These are phyloP conservation scores for Thumatha senex DNA, from an alignment of 2,888 invertebrate species.

Conservation along the genomic window DNA sequence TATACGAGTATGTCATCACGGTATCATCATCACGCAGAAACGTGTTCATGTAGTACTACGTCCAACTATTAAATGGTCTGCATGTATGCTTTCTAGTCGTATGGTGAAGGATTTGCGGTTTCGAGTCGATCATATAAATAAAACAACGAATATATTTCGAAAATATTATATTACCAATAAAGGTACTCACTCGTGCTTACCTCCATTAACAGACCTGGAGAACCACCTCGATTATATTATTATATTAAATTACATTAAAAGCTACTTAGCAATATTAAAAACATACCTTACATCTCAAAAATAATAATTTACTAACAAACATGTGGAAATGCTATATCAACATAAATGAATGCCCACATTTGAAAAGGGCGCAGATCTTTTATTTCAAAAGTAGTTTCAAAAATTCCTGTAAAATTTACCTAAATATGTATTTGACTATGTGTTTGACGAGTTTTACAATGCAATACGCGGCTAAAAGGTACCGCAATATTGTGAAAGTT, in stretches of 20 bases:
- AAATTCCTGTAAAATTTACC: slow-evolving; percentile 17
- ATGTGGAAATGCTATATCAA: slow-evolving; percentile 34
- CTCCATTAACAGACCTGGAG: slow-evolving; percentile 61
- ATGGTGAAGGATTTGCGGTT: too few species aligned
- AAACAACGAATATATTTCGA: slow-evolving; percentile 49
- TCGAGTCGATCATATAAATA: slow-evolving; percentile 22
- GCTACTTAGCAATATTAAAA: slow-evolving; percentile 79
- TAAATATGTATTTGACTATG: not conserved
- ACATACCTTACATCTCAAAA: slow-evolving; percentile 81
- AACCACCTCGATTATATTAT: slow-evolving; percentile 72
- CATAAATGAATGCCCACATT: not conserved
- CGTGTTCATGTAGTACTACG: too few species aligned
- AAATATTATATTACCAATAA: slow-evolving; percentile 75
- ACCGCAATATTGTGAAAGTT: slow-evolving; percentile 1
- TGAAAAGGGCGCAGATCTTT: slow-evolving; percentile 2
- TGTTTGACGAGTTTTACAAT: not conserved
- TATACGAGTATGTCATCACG: too few species aligned
- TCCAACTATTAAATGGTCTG: too few species aligned
- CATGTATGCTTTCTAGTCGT: too few species aligned
- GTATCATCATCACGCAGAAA: too few species aligned
- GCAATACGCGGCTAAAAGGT: slow-evolving; percentile 8
- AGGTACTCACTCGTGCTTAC: slow-evolving; percentile 68
- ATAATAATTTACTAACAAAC: slow-evolving; percentile 83
- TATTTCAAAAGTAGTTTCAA: slow-evolving; percentile 1
- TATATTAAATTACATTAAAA: slow-evolving; percentile 79